Evolutionary conservation across 2,113 vertebrate species (phyloP), one percentile per base, ranked within the genome.

Genomic region (Myiozetetes cayanensis): DNA sequence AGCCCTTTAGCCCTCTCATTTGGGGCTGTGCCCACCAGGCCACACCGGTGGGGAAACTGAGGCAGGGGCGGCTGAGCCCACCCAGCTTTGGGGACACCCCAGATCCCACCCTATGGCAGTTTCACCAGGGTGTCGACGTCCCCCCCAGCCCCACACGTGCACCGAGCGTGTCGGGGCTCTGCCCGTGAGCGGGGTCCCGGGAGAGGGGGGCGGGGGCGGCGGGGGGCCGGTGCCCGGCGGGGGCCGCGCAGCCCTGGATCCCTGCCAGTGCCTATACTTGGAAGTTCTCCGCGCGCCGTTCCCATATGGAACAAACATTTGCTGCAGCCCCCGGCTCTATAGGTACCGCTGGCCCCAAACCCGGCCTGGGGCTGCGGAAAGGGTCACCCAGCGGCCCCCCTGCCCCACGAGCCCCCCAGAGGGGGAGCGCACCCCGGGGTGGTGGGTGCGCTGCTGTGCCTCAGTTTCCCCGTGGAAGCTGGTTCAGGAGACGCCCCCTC

Each of bases 201-300:
- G 83, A 65, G 78, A 35, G 23, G 13, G 50, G 50, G 50, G 41
- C 41, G 49, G 49, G 49, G 39, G 39, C 39, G 39, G 39, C 39
- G 39, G 39, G 39, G 49, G 49, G 49, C 49, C 24, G 74, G 74
- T 85, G 58, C 90, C 95, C 91, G 80, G 86, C 75, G 85, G 94
- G 94, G 94, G 91, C 90, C 61, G 94, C 77, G 56, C 46, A 44
- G 93, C 88, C 63, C 94, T 94, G 96, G 96, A 92, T 25, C 49
- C 9, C 78, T 37, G 93, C 94, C 96, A 94, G 91, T 94, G 94
- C 95, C 96, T 96, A 96, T 96, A 96, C 96, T 96, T 96, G 96
- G 96, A 95, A 96, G 91, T 95, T 84, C 86, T 93, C 76, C 8
- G 72, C 56, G 76, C 87, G n/a, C 86, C 59, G 73, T 84, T 96